Evolutionary conservation across 2,888 invertebrate genomes (phyloP), one percentile per base, ranked within the genome.

Genomic region (Drymonia ruficornis): DNA sequence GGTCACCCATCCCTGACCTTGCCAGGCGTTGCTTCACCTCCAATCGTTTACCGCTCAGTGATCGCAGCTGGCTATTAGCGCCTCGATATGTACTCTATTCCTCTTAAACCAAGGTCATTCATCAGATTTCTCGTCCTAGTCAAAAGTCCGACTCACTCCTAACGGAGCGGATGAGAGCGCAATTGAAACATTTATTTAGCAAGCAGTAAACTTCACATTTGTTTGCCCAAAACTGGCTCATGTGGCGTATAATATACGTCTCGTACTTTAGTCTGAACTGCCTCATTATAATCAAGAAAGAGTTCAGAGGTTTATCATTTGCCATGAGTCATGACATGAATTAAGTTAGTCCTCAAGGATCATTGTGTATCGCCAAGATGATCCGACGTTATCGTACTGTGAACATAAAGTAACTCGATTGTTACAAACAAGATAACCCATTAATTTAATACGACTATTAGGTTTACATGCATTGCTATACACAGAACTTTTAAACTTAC

Each of bases 401-500:
- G 16, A 16, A 40, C 16, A 40, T 40, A 40, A 40, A 38, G 13
- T 11, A 11, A 13, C 43, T 43, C 23, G 23, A 19, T 43, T 43
- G 43, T 43, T 40, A 40, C 16, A 40, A 40, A 40, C 16, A 16
- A 36, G 43, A 43, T 43, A 43, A 43, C 11, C 4, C 9, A 43
- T 43, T 12, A 18, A 43, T 43, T 43, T 13, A 36, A 36, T 36
- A 36, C 34, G 4, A 13, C 2, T 36, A 8, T 5, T 36, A n/a
- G 8, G n/a, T 4, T 5, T 31, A 31, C 11, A 31, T 31, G n/a
- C 31, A 3, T 34, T 0, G 28, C 6, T 11, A 9, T 36, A 5
- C 36, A n/a, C n/a, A 5, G 9, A 19, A 43, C 4, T 43, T 43
- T 13, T 5, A 19, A 8, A 6, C 43, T 43, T 43, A 43, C n/a